These are phyloP conservation scores for Cotesia chilonis DNA, from an alignment of 1,140 invertebrate species.

Conservation along the genomic window DNA sequence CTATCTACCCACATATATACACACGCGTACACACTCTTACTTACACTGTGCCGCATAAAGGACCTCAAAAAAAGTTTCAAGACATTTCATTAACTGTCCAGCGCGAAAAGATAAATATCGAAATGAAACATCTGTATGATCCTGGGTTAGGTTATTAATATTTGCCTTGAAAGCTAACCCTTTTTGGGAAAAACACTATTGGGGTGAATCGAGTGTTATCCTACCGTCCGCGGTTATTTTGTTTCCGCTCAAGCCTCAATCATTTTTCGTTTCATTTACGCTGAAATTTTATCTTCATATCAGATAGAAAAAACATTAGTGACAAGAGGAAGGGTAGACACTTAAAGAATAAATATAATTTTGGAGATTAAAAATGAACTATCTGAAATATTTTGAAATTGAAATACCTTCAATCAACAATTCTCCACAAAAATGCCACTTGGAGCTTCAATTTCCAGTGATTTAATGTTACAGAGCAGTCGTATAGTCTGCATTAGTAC, in stretches of 20 bases:
- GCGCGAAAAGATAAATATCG: too few species aligned
- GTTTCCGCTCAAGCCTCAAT: too few species aligned
- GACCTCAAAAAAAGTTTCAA: too few species aligned
- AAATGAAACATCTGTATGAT: not conserved
- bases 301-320: not conserved
- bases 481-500: not conserved
- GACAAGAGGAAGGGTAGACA: not conserved
- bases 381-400: not conserved
- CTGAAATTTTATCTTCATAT: not conserved
- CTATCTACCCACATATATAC: not conserved
- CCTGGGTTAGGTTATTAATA: slow-evolving; percentile 28
- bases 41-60: not conserved
- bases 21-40: too few species aligned
- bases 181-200: slow-evolving; percentile 25
- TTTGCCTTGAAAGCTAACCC: slow-evolving; percentile 29
- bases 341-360: not conserved
- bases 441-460: not conserved
- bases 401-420: not conserved
- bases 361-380: not conserved
- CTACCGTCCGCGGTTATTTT: not conserved
- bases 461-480: not conserved
- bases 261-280: not conserved
- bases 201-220: slow-evolving; percentile 24
- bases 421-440: slow-evolving; percentile 5
- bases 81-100: too few species aligned